A percentile compares a stretch with the other conserved stretches of the same genome.
Evolutionary conservation across 2,888 invertebrate genomes (phyloP).

Genomic region (Thyatira batis): DNA sequence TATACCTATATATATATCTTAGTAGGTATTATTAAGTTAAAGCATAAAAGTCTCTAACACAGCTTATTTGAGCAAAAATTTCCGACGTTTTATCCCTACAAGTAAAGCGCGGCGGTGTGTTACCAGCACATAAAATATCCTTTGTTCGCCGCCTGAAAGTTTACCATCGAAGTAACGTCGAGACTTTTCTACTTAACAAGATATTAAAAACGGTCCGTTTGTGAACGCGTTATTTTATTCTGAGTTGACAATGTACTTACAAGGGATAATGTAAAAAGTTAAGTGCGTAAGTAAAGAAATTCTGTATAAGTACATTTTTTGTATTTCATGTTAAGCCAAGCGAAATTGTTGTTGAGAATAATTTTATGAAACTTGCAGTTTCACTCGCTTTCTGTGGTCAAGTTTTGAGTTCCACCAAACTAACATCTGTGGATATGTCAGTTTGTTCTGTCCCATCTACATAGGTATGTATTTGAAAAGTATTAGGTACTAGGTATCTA

Average conservation of each 20-base stretch:
- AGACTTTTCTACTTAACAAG: slow-evolving; percentile 15
- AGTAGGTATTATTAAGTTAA: no score
- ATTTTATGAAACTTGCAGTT: background rate
- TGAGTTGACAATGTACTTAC: background rate
- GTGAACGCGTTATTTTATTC: slow-evolving; percentile 8
- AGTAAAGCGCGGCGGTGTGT: background rate
- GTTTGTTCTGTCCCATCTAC: no score
- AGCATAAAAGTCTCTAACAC: background rate
- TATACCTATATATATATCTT: no score
- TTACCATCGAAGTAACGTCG: background rate
- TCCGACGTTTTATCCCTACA: background rate
- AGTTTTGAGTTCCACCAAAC: no score
- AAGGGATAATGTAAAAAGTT: background rate
- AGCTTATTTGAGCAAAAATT: background rate
- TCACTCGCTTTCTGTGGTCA: no score
- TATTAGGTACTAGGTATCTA: no score
- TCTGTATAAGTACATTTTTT: background rate
- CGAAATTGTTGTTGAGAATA: background rate
- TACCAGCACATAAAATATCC: background rate
- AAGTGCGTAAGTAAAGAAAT: background rate
- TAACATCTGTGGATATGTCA: no score
- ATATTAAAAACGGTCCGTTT: slow-evolving; percentile 23
- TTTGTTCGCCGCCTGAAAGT: background rate
- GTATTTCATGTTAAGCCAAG: background rate
- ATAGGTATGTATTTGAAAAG: no score